These are phyloP conservation scores for Brachyalestes nurse DNA, from an alignment of 2,797 vertebrate genomes.

Conservation along the genomic window DNA sequence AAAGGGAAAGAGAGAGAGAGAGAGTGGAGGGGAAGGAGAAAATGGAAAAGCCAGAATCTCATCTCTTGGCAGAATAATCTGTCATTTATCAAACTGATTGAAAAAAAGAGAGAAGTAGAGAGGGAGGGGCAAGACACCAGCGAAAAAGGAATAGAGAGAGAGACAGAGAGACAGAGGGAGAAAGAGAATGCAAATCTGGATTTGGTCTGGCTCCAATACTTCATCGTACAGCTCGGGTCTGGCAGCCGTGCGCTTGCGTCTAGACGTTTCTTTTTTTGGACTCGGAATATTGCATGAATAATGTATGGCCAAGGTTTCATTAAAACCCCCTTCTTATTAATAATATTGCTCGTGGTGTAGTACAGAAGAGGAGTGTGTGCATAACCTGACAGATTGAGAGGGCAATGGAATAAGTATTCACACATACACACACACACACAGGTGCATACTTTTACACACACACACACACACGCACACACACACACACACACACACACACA, in stretches of 20 bases:
- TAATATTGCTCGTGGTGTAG: constrained; percentile 73
- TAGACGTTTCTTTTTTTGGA: constrained; percentile 68
- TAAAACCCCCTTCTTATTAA: constrained; percentile 76
- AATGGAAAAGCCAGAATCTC: constrained; percentile 68
- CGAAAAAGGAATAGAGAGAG: constrained; percentile 55
- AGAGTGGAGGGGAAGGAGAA: constrained; percentile 58
- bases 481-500: constrained; percentile 30
- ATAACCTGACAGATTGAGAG: constrained; percentile 43
- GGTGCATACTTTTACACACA: not conserved
- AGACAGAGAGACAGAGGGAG: constrained; percentile 37
- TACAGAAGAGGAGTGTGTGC: constrained; percentile 30
- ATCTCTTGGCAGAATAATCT: constrained; percentile 77
- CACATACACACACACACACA: not conserved
- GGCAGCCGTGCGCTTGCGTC: constrained; percentile 59
- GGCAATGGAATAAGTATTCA: constrained; percentile 31
- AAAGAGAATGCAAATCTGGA: constrained; percentile 48
- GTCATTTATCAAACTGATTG: constrained; percentile 79
- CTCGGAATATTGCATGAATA: constrained; percentile 78
- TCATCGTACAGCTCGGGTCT: constrained; percentile 32
- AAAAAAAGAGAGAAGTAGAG: constrained; percentile 61
- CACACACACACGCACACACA: not conserved
- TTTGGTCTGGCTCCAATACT: constrained; percentile 53
- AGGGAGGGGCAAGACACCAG: constrained; percentile 44
- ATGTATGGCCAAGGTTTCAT: constrained; percentile 79
- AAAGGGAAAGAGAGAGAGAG: constrained; percentile 54